Percentiles rank a stretch among this genome's conserved stretches.
Conservation (phyloP, 2,888 invertebrate genomes). For the Tinea pellionella region DNA sequence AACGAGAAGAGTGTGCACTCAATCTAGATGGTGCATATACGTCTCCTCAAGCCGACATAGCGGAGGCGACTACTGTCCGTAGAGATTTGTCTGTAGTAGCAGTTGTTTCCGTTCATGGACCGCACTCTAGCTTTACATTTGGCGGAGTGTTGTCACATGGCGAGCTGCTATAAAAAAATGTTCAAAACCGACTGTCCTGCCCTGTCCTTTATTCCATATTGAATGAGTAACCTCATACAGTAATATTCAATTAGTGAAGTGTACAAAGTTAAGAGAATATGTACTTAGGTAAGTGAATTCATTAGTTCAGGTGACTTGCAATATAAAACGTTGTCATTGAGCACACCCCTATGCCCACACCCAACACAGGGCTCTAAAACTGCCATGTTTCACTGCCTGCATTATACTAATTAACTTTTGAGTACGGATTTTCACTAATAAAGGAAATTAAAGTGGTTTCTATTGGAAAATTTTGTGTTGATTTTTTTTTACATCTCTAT, state of each 20-base stretch:
- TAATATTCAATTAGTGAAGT: not conserved
- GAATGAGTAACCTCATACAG: not conserved
- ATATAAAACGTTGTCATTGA: constrained; percentile 8
- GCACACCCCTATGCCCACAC: constrained; percentile 23
- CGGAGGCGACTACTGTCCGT: too few relatives aligned
- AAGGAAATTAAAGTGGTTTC: not conserved
- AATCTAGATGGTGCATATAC: too few relatives aligned
- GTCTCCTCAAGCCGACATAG: too few relatives aligned
- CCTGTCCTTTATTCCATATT: not conserved
- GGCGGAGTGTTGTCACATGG: too few relatives aligned
- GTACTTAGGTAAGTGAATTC: constrained; percentile 11
- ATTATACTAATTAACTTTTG: constrained; percentile 54
- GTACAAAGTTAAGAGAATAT: not conserved
- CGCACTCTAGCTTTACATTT: too few relatives aligned
- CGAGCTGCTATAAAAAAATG: too few relatives aligned
- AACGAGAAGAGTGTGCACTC: too few relatives aligned
- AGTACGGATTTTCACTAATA: constrained; percentile 19
- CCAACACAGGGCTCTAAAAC: constrained; percentile 33
- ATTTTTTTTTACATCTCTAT: not conserved
- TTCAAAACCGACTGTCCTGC: too few relatives aligned
- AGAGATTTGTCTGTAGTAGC: too few relatives aligned
- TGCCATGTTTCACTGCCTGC: constrained; percentile 37
- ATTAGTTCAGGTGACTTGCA: constrained; percentile 44
- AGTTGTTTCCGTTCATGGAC: too few relatives aligned
- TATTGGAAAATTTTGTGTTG: not conserved